Conservation (phyloP, 2,113 vertebrate species). For the Phaethon lepturus region DNA sequence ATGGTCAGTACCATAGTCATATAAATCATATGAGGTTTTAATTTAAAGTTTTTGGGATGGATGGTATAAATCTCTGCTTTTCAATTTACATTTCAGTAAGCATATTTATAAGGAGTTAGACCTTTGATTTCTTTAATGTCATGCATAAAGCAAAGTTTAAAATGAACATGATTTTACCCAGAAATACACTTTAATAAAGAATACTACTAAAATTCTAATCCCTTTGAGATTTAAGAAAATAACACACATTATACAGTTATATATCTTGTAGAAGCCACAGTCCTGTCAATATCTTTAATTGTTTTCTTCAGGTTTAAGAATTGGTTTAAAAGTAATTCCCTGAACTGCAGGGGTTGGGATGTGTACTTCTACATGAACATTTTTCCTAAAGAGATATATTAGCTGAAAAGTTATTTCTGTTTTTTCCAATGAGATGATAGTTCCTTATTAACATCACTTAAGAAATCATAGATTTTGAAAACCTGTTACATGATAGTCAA, state of each 20-base stretch:
- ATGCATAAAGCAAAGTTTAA: background rate
- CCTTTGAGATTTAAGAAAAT: constrained; percentile 21
- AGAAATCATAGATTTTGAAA: background rate
- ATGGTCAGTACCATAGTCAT: background rate
- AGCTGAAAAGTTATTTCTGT: background rate
- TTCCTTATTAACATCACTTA: background rate
- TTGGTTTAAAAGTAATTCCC: background rate
- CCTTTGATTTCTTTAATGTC: background rate
- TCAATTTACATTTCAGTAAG: accelerated
- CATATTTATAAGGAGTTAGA: background rate
- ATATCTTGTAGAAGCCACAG: background rate
- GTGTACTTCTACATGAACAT: background rate
- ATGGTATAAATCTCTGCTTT: background rate
- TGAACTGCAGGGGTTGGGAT: background rate
- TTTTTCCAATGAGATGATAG: background rate
- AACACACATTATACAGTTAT: background rate
- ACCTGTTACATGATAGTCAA: background rate
- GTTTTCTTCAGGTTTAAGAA: constrained; percentile 12
- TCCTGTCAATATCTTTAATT: constrained; percentile 9
- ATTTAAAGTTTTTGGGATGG: background rate
- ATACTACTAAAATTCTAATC: background rate
- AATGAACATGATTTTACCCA: background rate
- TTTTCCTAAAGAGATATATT: background rate
- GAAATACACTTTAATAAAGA: constrained; percentile 31
- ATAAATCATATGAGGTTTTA: background rate